A percentile compares a stretch with the other conserved stretches of the same genome.
phyloP scores from a whole-genome alignment of 2,888 invertebrate genomes.

The Cecidostiba fungosa region DNA sequence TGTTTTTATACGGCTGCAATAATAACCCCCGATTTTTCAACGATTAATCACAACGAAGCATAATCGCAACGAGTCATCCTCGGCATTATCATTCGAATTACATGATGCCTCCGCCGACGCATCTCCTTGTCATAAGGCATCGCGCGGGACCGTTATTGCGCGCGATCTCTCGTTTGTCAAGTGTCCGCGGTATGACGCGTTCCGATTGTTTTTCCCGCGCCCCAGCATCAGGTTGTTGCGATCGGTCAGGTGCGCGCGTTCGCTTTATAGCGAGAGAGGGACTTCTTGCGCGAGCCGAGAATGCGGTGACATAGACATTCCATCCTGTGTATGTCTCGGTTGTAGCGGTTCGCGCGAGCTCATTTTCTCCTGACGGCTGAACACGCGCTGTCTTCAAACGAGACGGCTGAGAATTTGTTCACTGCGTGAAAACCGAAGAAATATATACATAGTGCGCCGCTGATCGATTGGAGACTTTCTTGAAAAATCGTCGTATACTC shows the following conservation, averaged over 20 bases:
- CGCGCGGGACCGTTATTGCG: background rate
- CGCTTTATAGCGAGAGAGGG: slow-evolving; percentile 18
- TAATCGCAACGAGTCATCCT: slow-evolving; percentile 27
- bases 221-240: background rate
- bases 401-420: background rate
- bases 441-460: no score
- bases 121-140: background rate
- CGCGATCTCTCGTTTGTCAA: slow-evolving; percentile 68
- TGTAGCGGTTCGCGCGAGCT: background rate
- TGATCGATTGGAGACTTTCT: no score
- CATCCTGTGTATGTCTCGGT: background rate
- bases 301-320: slow-evolving; percentile 61
- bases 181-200: slow-evolving; percentile 62
- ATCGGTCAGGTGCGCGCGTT: slow-evolving; percentile 8
- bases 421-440: background rate
- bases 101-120: background rate
- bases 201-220: slow-evolving; percentile 65
- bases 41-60: background rate
- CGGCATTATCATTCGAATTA: slow-evolving; percentile 11
- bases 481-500: no score
- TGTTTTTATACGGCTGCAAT: no score
- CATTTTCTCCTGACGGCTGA: slow-evolving; percentile 19
- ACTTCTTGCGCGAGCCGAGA: slow-evolving; percentile 51
- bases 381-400: slow-evolving; percentile 8
- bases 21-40: no score